Base-by-base conservation (phyloP, 1,140 invertebrate genomes). In the Hesperophylax magnus region DNA sequence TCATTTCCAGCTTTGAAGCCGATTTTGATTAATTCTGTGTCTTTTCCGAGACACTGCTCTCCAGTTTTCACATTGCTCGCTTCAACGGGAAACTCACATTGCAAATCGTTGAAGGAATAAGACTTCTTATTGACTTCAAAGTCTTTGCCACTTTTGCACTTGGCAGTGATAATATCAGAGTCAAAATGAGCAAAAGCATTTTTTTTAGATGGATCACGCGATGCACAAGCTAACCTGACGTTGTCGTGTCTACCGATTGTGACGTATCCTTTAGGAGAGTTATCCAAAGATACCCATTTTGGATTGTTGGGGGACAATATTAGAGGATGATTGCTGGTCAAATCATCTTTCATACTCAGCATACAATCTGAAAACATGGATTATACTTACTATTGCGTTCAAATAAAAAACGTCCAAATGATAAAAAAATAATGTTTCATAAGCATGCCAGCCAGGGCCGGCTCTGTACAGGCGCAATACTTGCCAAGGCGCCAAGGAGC, bases 61-160 rank as follows among this genome's bases (percentile, higher is more conserved):
- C 77, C 80, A 27, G 84, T 85, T 47, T 17, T 47, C 65, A 69
- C 58, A n/a, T 83, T 63, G 14, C 63, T 52, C 14, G 81, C 83
- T 65, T 83, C 74, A 11, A 84, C 76, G 58, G 84, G 82, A 56
- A 81, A 76, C 18, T 79, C 78, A 67, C 87, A 89, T 78, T 85
- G 82, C 3, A 89, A 74, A 34, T 87, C 85, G 24, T 72, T 76
- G 54, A 84, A 86, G 24, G 84, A 78, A 22, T 85, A 85, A 17
- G 9, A 6, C 61, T 82, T 82, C 20, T 84, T 84, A 24, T 80
- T 72, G 0, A 86, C 69, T 77, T 78, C 61, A 56, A 88, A 85
- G n/a, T 81, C 77, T 11, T 78, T 84, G n/a, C 85, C 86, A n/a
- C 39, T 52, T 20, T 85, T 81, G 56, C 88, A 89, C 31, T 69